phyloP scores from a whole-genome alignment of 2,888 invertebrate genomes.

The Adelphocoris suturalis region DNA sequence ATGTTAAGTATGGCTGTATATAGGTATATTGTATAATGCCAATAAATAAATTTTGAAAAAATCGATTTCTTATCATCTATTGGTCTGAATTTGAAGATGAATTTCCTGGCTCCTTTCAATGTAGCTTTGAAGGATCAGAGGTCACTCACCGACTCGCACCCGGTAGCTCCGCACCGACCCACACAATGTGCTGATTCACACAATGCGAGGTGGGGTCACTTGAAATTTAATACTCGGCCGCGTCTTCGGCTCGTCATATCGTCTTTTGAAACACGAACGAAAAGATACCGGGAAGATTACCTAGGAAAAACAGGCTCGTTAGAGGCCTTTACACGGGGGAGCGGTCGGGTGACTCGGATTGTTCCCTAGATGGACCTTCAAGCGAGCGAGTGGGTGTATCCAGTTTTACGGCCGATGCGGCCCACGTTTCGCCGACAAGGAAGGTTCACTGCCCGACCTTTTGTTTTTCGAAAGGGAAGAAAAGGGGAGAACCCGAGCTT shows the following conservation, averaged over 20 bases:
- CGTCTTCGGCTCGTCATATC: neutral
- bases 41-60: too few species aligned
- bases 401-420: constrained; percentile 20
- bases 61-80: too few species aligned
- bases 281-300: neutral
- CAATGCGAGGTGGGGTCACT: neutral
- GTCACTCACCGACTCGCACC: neutral
- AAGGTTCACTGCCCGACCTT: constrained; percentile 48
- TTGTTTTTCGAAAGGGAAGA: neutral
- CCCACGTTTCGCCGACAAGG: constrained; percentile 11
- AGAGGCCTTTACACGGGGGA: neutral
- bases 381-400: constrained; percentile 8
- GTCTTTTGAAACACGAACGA: neutral
- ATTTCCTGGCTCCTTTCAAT: too few species aligned
- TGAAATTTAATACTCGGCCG: neutral
- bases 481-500: neutral
- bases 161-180: neutral
- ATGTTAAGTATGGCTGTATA: too few species aligned
- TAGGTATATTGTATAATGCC: too few species aligned
- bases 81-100: too few species aligned
- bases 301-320: constrained; percentile 13
- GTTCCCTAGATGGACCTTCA: constrained; percentile 33
- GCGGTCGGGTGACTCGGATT: neutral
- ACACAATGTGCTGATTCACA: neutral
- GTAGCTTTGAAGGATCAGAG: too few species aligned